These are phyloP conservation scores for Sus cebifrons DNA, from an alignment of 2,797 vertebrate genomes.

Conservation along the genomic window DNA sequence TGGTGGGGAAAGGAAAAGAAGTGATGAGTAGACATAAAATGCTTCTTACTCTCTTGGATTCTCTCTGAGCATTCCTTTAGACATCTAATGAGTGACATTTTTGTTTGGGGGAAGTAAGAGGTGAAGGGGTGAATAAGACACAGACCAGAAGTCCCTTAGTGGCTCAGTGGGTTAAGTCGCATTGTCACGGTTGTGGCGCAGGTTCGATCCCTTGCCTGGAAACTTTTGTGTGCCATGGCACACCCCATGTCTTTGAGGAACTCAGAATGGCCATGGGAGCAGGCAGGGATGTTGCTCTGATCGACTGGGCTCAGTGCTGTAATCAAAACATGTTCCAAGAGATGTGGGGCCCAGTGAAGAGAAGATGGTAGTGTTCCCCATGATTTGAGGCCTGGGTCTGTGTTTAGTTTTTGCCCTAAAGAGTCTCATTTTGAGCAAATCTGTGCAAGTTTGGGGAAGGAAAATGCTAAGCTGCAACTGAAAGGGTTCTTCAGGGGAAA, in stretches of 20 bases:
- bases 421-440: not conserved
- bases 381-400: not conserved
- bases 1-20: slow-evolving; percentile 34
- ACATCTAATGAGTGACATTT: slow-evolving; percentile 9
- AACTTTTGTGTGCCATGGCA: no score
- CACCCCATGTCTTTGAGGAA: not conserved
- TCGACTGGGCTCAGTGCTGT: not conserved
- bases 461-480: not conserved
- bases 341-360: not conserved
- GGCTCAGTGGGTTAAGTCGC: no score
- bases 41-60: slow-evolving; percentile 1
- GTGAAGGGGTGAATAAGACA: not conserved
- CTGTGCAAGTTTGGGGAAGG: not conserved
- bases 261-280: not conserved
- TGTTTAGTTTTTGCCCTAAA: not conserved
- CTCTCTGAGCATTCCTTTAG: slow-evolving; percentile 31
- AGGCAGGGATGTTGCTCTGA: not conserved
- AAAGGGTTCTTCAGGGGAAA: slow-evolving; percentile 13
- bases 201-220: no score
- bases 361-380: not conserved
- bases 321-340: not conserved
- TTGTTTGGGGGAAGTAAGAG: slow-evolving; percentile 3
- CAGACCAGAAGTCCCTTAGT: not conserved
- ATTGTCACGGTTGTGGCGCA: no score
- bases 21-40: slow-evolving; percentile 5